Evolutionary conservation across 2,797 vertebrate species (phyloP), one percentile per base, ranked within the genome.

Genomic region (Chrysocyon brachyurus): DNA sequence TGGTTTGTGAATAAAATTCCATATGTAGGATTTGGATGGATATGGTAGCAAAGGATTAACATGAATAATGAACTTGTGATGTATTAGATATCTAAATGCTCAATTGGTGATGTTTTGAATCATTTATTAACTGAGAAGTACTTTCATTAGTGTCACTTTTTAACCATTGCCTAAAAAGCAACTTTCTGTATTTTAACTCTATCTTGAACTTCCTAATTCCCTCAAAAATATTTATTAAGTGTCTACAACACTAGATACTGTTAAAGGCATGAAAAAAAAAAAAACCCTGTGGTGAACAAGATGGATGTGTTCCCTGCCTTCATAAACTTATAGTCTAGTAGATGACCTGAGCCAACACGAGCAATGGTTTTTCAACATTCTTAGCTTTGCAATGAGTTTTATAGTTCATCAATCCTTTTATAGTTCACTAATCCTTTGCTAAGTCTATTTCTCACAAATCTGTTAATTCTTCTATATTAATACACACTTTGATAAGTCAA

Each of bases 1-100:
- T 91, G 70, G 21, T 49, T 94, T 82, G 21, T 92, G 88, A 93
- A n/a, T 94, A 90, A 92, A 97, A 90, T 68, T 96, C 77, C 79
- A 59, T 66, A 73, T 61, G 7, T 90, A 77, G 87, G n/a, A 78
- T 86, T 81, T 96, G 59, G 28, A 89, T 92, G 21, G 90, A 87
- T 87, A 96, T 77, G n/a, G 57, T 56, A 61, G 54, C 56, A 21
- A 87, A 59, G 4, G 54, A 79, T 78, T 85, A 95, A 52, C n/a
- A 40, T 68, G 36, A 85, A 64, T 78, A 77, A 61, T 77, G 64
- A 49, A 84, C 56, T 2, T 66, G 21, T 89, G 59, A 81, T 22
- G 63, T 77, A 75, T 82, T 72, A n/a, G 15, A 46, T 75, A 52
- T 56, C 19, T 92, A 87, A 59, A 70, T 66, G 28, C 3, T 66